Percentiles rank a stretch among this genome's conserved stretches.
Conservation (phyloP, 2,888 invertebrate species). For the Scaptomyza parva region DNA sequence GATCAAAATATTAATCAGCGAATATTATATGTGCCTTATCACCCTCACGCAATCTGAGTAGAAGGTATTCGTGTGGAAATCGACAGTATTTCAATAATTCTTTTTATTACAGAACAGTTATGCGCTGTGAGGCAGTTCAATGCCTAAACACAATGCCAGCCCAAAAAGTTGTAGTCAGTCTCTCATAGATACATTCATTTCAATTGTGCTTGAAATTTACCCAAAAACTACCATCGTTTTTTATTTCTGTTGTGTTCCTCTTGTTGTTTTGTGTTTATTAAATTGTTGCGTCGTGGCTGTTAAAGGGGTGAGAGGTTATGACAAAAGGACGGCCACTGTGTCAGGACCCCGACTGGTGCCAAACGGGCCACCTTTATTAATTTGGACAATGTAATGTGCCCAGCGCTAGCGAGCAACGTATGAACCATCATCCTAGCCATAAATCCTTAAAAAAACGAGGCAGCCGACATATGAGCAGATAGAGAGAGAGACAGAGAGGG, state of each 20-base stretch:
- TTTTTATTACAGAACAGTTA: constrained; percentile 55
- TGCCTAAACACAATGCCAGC: constrained; percentile 52
- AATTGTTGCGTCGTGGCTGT: constrained; percentile 55
- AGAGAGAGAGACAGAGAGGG: constrained; percentile 22
- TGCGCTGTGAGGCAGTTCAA: constrained; percentile 46
- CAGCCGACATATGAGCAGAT: constrained; percentile 43
- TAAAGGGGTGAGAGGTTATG: constrained; percentile 59
- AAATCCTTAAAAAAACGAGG: constrained; percentile 62
- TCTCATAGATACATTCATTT: constrained; percentile 42
- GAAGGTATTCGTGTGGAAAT: constrained; percentile 67
- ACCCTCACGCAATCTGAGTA: constrained; percentile 40
- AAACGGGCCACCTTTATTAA: constrained; percentile 72
- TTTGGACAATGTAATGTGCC: constrained; percentile 64
- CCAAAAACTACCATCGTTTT: constrained; percentile 48
- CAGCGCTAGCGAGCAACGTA: background rate
- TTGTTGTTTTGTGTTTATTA: constrained; percentile 68
- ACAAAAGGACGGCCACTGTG: constrained; percentile 27
- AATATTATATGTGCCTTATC: constrained; percentile 41
- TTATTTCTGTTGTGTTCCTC: constrained; percentile 12
- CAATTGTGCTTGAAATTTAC: constrained; percentile 61
- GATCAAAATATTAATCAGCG: constrained; percentile 26
- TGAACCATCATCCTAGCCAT: constrained; percentile 63
- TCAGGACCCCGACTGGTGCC: constrained; percentile 14
- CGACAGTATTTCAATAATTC: constrained; percentile 67
- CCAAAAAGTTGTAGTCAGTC: constrained; percentile 19